Conservation (phyloP, 2,113 vertebrate species). For the Neotoma lepida region DNA sequence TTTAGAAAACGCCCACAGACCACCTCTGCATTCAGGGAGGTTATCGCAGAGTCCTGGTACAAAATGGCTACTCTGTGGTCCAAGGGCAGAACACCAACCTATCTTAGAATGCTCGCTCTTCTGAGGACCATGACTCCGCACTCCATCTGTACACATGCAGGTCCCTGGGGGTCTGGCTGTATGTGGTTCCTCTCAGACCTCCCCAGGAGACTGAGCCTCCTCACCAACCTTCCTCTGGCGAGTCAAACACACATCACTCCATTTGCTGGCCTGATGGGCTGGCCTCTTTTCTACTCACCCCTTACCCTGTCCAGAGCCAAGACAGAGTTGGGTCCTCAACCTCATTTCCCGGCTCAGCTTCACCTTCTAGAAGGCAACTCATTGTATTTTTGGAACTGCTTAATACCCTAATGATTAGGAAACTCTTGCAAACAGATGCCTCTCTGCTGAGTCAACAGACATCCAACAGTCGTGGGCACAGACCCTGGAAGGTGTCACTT, state of each 20-base stretch:
- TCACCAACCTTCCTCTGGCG: not conserved
- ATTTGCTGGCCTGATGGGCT: not conserved
- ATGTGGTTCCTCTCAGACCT: fast-evolving
- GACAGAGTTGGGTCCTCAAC: not conserved
- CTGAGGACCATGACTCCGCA: not conserved
- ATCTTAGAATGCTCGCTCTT: not conserved
- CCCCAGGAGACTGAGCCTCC: not conserved
- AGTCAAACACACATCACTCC: too few species aligned
- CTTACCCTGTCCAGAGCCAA: not conserved
- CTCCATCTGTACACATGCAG: not conserved
- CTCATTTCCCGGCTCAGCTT: not conserved
- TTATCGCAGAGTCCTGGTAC: not conserved
- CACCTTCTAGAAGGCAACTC: slow-evolving; percentile 12
- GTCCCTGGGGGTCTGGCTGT: too few species aligned
- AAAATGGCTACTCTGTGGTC: not conserved
- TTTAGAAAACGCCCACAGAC: not conserved
- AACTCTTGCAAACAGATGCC: slow-evolving; percentile 28
- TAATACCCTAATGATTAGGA: slow-evolving; percentile 13
- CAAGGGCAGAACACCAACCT: not conserved
- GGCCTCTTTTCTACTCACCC: not conserved
- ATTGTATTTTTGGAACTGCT: slow-evolving; percentile 51
- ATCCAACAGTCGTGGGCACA: not conserved
- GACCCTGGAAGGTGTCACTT: not conserved
- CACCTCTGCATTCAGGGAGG: not conserved
- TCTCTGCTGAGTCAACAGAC: slow-evolving; percentile 50